Evolutionary conservation across 1,140 invertebrate genomes (phyloP).

Genomic region (Orchesella cincta): DNA sequence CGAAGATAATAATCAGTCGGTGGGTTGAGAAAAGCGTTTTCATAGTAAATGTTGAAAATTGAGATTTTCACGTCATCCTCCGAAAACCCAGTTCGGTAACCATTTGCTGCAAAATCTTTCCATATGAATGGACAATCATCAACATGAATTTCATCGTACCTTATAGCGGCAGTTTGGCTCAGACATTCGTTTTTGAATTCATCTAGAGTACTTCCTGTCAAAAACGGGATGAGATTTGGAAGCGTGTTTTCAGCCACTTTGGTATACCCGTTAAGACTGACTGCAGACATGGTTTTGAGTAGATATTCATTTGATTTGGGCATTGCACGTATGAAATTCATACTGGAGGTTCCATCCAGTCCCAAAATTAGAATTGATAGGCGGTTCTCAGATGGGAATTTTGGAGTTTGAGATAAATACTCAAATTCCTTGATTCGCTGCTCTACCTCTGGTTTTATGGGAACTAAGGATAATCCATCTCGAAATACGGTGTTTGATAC

Average conservation of each 20-base stretch:
- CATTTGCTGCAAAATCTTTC: conserved; percentile 70
- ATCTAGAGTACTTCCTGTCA: conserved; percentile 66
- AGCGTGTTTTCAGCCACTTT: conserved; percentile 83
- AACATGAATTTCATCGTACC: conserved; percentile 56
- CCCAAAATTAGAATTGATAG: conserved; percentile 77
- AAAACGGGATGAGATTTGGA: conserved; percentile 73
- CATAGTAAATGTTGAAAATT: conserved; percentile 75
- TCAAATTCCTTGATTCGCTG: neutral
- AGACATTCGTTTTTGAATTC: conserved; percentile 63
- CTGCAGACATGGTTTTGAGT: conserved; percentile 61
- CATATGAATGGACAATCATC: conserved; percentile 78
- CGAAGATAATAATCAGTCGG: conserved; percentile 82
- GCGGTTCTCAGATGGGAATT: conserved; percentile 44
- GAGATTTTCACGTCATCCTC: conserved; percentile 76
- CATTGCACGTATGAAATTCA: conserved; percentile 77
- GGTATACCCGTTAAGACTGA: conserved; percentile 76
- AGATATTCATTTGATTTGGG: conserved; percentile 68
- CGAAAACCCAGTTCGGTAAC: conserved; percentile 74
- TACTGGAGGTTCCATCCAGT: conserved; percentile 79
- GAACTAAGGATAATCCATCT: neutral
- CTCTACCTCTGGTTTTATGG: neutral
- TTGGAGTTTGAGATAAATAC: too few relatives aligned
- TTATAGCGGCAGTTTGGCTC: neutral
- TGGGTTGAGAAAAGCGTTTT: conserved; percentile 72
- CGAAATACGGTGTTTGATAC: neutral